phyloP scores from a whole-genome alignment of 2,888 invertebrate genomes.

The Hypomecis punctinalis region DNA sequence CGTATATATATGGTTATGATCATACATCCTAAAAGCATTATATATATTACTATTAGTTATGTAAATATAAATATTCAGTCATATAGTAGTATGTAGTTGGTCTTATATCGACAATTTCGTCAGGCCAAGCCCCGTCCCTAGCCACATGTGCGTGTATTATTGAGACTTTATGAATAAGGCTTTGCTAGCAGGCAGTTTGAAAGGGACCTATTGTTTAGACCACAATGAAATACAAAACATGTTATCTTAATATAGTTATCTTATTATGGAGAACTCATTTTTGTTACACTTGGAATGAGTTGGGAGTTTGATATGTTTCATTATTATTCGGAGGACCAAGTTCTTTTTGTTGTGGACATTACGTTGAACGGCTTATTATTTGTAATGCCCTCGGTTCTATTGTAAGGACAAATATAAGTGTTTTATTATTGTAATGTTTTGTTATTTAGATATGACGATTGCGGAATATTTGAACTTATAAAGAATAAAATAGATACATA shows the following conservation, averaged over 20 bases:
- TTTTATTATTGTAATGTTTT: not conserved
- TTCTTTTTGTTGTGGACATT: conserved; percentile 19
- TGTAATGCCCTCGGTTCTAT: not conserved
- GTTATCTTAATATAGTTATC: conserved; percentile 28
- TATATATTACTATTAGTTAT: not conserved
- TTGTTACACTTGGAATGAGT: conserved; percentile 24
- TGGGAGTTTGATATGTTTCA: conserved; percentile 20
- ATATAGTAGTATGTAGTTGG: not conserved
- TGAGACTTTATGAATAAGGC: conserved; percentile 38
- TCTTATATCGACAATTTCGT: not conserved
- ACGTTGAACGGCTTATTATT: conserved; percentile 7
- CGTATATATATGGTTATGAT: too few species aligned
- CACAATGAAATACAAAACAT: conserved; percentile 38
- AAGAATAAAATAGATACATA: too few species aligned
- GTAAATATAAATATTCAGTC: not conserved
- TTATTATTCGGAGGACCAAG: conserved; percentile 17
- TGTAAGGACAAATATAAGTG: not conserved
- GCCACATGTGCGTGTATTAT: conserved; percentile 34
- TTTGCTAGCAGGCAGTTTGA: conserved; percentile 40
- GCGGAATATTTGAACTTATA: not conserved
- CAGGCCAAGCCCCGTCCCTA: conserved; percentile 7
- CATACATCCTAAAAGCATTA: too few species aligned
- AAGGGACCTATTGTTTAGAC: conserved; percentile 38
- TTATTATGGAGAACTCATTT: conserved; percentile 26
- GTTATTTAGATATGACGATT: not conserved